phyloP scores from a whole-genome alignment of 2,113 vertebrate genomes.

The Haliaeetus leucogaster region DNA sequence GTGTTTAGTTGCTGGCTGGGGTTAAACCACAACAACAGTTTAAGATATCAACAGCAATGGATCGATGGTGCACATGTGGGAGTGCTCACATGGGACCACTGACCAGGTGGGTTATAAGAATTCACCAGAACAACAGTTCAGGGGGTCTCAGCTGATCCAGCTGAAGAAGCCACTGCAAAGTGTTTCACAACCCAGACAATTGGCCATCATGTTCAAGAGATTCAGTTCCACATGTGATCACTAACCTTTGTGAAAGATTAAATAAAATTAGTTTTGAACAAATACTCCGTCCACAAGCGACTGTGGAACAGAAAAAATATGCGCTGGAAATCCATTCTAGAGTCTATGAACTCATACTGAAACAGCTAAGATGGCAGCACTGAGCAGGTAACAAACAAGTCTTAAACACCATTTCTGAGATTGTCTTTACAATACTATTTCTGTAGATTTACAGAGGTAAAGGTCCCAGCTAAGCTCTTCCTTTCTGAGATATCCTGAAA shows the following conservation, averaged over 20 bases:
- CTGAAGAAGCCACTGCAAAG: not conserved
- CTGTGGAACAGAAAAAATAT: not conserved
- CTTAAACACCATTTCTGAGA: not conserved
- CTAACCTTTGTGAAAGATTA: not conserved
- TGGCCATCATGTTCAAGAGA: not conserved
- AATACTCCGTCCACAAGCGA: not conserved
- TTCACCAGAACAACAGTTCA: not conserved
- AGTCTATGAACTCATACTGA: not conserved
- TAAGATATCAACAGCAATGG: not conserved
- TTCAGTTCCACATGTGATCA: not conserved
- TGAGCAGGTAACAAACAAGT: not conserved
- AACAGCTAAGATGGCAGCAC: not conserved
- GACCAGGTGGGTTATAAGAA: not conserved
- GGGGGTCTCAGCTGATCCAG: not conserved
- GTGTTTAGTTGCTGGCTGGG: too few species aligned
- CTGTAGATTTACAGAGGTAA: not conserved
- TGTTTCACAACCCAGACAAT: not conserved
- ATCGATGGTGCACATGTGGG: too few species aligned
- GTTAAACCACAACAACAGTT: not conserved
- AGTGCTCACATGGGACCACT: fast-evolving
- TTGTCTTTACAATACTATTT: not conserved
- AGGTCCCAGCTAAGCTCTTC: not conserved
- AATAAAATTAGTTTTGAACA: not conserved
- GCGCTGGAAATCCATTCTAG: not conserved
- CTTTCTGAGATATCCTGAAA: not conserved